These are phyloP conservation scores for Merluccius polli DNA, from an alignment of 2,797 vertebrate genomes.

Conservation along the genomic window DNA sequence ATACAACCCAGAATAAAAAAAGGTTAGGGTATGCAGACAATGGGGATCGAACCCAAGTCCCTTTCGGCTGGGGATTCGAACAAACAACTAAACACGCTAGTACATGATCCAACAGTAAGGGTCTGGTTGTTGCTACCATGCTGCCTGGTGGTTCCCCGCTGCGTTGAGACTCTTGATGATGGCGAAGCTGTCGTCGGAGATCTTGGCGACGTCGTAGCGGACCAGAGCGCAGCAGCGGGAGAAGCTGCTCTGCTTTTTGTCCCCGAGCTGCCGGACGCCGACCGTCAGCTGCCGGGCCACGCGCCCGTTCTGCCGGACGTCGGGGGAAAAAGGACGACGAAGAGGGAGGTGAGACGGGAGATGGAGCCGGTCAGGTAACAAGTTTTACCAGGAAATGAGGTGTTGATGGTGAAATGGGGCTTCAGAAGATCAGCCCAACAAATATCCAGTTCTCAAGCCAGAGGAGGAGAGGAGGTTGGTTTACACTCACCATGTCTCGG, in stretches of 20 bases:
- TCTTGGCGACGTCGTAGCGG: slow-evolving; percentile 83
- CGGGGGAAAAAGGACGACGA: background rate
- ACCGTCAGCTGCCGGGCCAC: slow-evolving; percentile 84
- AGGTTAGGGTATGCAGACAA: background rate
- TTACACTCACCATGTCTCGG: slow-evolving; percentile 78
- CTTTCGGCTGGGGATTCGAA: background rate
- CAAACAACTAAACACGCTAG: background rate
- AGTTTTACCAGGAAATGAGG: background rate
- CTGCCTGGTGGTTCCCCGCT: slow-evolving; percentile 81
- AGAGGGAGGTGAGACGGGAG: no score
- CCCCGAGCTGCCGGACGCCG: slow-evolving; percentile 81
- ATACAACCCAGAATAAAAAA: background rate
- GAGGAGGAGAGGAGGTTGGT: background rate
- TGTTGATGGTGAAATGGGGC: no score
- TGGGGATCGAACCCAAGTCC: background rate
- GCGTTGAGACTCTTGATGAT: slow-evolving; percentile 86
- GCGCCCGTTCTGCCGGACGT: slow-evolving; percentile 78
- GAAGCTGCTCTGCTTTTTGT: slow-evolving; percentile 69
- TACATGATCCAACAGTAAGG: background rate
- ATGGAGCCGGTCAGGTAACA: no score
- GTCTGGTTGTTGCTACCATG: slow-evolving; percentile 74
- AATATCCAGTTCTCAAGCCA: background rate
- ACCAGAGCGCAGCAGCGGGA: slow-evolving; percentile 86
- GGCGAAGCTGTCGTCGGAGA: slow-evolving; percentile 81
- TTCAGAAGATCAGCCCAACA: background rate